These are phyloP conservation scores for Dendrocincla tyrannina DNA, from an alignment of 2,797 vertebrate species.

Conservation along the genomic window DNA sequence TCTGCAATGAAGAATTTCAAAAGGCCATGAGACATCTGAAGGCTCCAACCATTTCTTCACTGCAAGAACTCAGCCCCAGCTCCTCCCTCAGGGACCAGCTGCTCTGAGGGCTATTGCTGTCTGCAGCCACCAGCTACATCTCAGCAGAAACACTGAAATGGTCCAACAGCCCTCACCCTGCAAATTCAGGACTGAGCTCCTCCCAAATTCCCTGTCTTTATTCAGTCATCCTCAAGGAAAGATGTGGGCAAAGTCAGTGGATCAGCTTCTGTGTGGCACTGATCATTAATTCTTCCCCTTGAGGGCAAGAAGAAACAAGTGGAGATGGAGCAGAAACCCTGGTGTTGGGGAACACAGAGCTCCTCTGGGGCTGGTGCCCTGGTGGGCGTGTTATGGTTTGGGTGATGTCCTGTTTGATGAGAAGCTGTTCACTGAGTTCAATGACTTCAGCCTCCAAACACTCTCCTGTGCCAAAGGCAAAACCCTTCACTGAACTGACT, in stretches of 20 bases:
- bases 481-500: neutral
- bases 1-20: neutral
- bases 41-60: neutral
- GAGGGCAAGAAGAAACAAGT: neutral
- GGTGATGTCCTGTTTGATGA: constrained; percentile 7
- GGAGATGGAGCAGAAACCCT: neutral
- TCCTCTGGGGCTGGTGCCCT: neutral
- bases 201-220: neutral
- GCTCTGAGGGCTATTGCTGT: neutral
- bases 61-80: neutral
- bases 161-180: neutral
- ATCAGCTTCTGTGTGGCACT: neutral
- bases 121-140: neutral
- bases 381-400: neutral
- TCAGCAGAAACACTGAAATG: neutral
- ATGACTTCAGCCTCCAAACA: constrained; percentile 12
- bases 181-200: neutral
- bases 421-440: neutral
- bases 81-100: neutral
- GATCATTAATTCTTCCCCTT: neutral
- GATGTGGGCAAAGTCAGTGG: neutral
- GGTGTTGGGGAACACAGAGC: neutral
- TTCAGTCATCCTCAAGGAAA: neutral
- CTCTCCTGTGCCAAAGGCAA: neutral
- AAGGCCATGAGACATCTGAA: neutral